Evolutionary conservation across 2,888 invertebrate genomes (phyloP).

Genomic region (Oxycera nigricornis): DNA sequence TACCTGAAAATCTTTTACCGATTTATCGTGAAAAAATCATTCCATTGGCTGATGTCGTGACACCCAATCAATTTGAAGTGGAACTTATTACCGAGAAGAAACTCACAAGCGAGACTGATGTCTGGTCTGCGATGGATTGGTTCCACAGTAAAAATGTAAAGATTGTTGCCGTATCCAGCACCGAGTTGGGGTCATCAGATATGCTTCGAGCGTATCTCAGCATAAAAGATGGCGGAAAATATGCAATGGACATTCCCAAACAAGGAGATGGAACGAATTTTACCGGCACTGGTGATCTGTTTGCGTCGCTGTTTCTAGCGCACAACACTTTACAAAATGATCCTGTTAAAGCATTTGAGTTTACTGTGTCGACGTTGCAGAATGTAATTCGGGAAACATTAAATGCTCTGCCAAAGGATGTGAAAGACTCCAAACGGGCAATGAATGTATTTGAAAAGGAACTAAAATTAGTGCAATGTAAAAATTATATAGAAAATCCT

Average conservation of each 20-base stretch:
- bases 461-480: slow-evolving; percentile 83
- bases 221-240: slow-evolving; percentile 58
- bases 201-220: slow-evolving; percentile 78
- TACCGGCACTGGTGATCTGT: slow-evolving; percentile 94
- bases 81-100: slow-evolving; percentile 82
- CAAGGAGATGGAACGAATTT: slow-evolving; percentile 77
- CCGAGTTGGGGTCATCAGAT: slow-evolving; percentile 71
- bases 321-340: slow-evolving; percentile 77
- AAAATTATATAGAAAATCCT: slow-evolving; percentile 77
- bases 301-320: slow-evolving; percentile 88
- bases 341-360: slow-evolving; percentile 77
- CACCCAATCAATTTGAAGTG: slow-evolving; percentile 97
- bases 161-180: slow-evolving; percentile 88
- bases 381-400: slow-evolving; percentile 79
- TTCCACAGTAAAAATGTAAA: slow-evolving; percentile 83
- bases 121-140: slow-evolving; percentile 76
- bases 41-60: slow-evolving; percentile 90
- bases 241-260: slow-evolving; percentile 70
- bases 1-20: slow-evolving; percentile 84
- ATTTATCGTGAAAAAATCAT: slow-evolving; percentile 86
- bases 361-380: slow-evolving; percentile 83
- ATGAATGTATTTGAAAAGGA: slow-evolving; percentile 68
- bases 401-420: slow-evolving; percentile 59
- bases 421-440: slow-evolving; percentile 56
- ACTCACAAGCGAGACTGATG: slow-evolving; percentile 73